These are phyloP conservation scores for Vulpes ferrilata DNA, from an alignment of 2,113 vertebrate species.

Conservation along the genomic window DNA sequence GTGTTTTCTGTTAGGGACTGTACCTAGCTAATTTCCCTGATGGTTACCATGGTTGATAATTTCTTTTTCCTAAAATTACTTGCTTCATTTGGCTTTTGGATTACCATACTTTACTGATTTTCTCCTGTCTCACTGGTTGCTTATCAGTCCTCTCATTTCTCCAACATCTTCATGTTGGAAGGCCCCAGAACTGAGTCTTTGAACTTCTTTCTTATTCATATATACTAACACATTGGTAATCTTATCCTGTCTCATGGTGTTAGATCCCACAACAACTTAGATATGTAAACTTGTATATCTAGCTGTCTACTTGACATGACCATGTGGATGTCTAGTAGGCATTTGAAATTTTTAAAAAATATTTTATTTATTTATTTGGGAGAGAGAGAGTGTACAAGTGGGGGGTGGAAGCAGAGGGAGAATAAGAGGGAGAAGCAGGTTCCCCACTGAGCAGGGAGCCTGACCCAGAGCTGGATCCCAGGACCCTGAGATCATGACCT, in stretches of 20 bases:
- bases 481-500: not conserved
- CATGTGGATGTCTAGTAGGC: not conserved
- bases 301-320: not conserved
- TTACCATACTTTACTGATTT: not conserved
- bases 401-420: not conserved
- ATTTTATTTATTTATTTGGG: not conserved
- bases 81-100: not conserved
- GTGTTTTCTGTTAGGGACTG: not conserved
- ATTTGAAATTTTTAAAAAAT: not conserved
- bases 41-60: not conserved
- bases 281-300: not conserved
- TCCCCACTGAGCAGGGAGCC: not conserved
- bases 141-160: not conserved
- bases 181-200: not conserved
- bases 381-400: not conserved
- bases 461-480: not conserved
- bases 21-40: not conserved
- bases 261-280: not conserved
- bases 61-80: slow-evolving; percentile 14
- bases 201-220: not conserved
- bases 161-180: not conserved
- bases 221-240: not conserved
- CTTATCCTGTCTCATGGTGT: not conserved
- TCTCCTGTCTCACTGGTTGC: not conserved
- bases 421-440: not conserved